phyloP scores from a whole-genome alignment of 2,797 vertebrate genomes.

The Chromis chromis region DNA sequence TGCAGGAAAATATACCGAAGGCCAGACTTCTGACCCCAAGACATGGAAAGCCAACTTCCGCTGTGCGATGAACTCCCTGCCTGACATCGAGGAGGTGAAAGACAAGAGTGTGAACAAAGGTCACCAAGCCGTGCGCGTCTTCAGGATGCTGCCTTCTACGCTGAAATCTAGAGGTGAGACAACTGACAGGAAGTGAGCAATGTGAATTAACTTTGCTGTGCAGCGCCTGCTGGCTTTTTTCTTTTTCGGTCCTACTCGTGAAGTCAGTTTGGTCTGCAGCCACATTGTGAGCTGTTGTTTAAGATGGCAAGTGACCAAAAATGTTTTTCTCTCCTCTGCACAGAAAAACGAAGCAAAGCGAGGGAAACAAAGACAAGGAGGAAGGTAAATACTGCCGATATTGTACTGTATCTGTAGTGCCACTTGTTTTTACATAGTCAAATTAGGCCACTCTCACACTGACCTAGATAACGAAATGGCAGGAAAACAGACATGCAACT shows the following conservation, averaged over 20 bases:
- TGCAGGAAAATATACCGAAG: slow-evolving; percentile 90
- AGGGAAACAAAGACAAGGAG: slow-evolving; percentile 80
- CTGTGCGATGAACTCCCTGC: slow-evolving; percentile 97
- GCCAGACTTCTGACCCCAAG: slow-evolving; percentile 90
- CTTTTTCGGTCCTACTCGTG: background rate
- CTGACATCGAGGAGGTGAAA: slow-evolving; percentile 96
- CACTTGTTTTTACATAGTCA: background rate
- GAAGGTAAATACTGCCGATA: slow-evolving; percentile 81
- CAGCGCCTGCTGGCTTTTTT: background rate
- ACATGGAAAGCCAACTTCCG: slow-evolving; percentile 99
- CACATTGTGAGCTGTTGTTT: too few species aligned
- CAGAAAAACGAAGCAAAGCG: slow-evolving; percentile 87
- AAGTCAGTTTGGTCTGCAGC: background rate
- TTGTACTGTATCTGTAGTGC: slow-evolving; percentile 5
- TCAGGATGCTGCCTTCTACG: slow-evolving; percentile 89
- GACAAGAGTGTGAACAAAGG: slow-evolving; percentile 94
- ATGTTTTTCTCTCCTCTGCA: slow-evolving; percentile 25
- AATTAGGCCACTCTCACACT: background rate
- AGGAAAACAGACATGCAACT: background rate
- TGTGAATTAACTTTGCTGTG: background rate
- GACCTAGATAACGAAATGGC: slow-evolving; percentile 6
- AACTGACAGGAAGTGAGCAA: slow-evolving; percentile 30
- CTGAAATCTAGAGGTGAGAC: slow-evolving; percentile 80
- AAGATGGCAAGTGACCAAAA: slow-evolving; percentile 1
- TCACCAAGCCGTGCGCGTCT: slow-evolving; percentile 91